A percentile compares a stretch with the other conserved stretches of the same genome.
Conservation (phyloP, 2,797 vertebrate species). For the Sebastes iracundus region DNA sequence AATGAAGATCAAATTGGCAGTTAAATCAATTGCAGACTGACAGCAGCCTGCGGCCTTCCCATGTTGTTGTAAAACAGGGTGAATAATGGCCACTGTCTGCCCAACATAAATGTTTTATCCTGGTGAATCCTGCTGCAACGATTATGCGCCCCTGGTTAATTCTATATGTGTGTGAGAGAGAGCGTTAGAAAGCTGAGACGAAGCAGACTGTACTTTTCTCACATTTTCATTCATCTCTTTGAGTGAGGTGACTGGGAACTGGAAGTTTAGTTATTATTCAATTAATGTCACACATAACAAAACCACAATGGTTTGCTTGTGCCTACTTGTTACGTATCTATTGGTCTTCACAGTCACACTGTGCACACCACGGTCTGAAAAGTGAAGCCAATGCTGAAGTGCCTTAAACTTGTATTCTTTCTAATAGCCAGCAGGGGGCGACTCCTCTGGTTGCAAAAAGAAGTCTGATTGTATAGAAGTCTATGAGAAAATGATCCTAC, state of each 20-base stretch:
- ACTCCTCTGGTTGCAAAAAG: no score
- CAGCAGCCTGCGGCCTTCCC: conserved; percentile 29
- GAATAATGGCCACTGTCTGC: conserved; percentile 32
- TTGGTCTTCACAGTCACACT: background rate
- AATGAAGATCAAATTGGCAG: conserved; percentile 41
- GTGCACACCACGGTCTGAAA: background rate
- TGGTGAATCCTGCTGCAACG: conserved; percentile 15
- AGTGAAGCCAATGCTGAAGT: fast-evolving
- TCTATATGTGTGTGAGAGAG: background rate
- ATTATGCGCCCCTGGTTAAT: background rate
- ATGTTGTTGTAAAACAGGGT: conserved; percentile 28
- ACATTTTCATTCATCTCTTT: background rate
- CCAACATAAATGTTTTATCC: conserved; percentile 40
- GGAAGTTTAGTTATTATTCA: background rate
- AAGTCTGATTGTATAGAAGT: no score
- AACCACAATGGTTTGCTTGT: background rate
- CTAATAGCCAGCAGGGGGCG: no score
- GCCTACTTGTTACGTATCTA: background rate
- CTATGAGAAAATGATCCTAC: no score
- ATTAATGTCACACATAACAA: background rate
- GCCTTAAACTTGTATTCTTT: no score
- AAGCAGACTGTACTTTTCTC: background rate
- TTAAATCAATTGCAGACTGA: conserved; percentile 37
- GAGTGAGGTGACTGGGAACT: background rate
- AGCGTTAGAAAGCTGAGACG: background rate